These are phyloP conservation scores for Amphilophus citrinellus DNA, from an alignment of 2,113 vertebrate species.

Conservation along the genomic window DNA sequence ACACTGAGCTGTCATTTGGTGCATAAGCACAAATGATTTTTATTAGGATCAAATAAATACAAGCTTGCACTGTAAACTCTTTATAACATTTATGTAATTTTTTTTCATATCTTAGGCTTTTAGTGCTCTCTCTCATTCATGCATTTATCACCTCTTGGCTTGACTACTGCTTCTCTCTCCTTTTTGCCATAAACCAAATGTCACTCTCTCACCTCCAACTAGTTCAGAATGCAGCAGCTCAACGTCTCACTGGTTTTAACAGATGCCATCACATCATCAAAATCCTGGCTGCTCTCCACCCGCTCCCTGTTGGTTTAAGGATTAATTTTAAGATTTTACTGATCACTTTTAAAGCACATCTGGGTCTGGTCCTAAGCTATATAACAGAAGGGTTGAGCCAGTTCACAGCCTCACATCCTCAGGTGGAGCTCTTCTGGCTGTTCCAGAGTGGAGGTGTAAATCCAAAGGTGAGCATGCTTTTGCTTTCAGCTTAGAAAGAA, in stretches of 20 bases:
- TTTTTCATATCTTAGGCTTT: neutral
- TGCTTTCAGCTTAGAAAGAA: neutral
- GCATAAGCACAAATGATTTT: neutral
- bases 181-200: constrained; percentile 3
- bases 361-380: neutral
- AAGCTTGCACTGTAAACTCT: neutral
- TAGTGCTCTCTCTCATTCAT: neutral
- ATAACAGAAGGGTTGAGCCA: constrained; percentile 3
- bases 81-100: neutral
- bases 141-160: constrained; percentile 12
- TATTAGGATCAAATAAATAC: constrained; percentile 2
- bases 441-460: constrained; percentile 2
- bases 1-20: no score
- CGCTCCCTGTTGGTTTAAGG: neutral
- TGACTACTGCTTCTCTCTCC: neutral
- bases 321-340: constrained; percentile 17
- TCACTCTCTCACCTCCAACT: neutral
- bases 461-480: neutral
- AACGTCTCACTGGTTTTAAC: neutral
- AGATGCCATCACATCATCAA: constrained; percentile 10
- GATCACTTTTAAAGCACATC: constrained; percentile 14
- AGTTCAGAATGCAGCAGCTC: neutral
- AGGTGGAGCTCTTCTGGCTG: constrained; percentile 5
- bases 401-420: neutral
- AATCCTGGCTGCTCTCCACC: neutral